Evolutionary conservation across 2,113 vertebrate species (phyloP).

Genomic region (Erythrocercus mccallii): DNA sequence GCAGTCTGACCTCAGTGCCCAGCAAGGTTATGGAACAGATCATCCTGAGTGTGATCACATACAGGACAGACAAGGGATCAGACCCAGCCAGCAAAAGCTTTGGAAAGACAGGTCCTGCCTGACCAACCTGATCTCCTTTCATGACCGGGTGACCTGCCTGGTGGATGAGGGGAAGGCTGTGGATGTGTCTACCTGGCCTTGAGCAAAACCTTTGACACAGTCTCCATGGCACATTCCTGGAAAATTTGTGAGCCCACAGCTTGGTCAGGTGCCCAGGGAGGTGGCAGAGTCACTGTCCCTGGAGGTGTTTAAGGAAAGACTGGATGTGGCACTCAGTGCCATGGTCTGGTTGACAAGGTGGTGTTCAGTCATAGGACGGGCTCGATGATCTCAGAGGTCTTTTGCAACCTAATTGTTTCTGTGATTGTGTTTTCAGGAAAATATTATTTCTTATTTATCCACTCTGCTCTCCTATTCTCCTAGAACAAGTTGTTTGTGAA

Average conservation of each 20-base stretch:
- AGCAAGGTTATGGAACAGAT: not conserved
- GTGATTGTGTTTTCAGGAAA: not conserved
- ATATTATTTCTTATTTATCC: not conserved
- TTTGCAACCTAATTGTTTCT: not conserved
- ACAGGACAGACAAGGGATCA: not conserved
- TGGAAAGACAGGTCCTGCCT: not conserved
- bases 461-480: not conserved
- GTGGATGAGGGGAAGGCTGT: not conserved
- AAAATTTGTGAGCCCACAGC: not conserved
- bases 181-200: not conserved
- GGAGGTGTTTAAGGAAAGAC: not conserved
- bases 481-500: not conserved
- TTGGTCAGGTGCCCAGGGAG: not conserved
- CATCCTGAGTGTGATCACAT: not conserved
- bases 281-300: not conserved
- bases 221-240: not conserved
- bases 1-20: not conserved
- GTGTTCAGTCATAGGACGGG: not conserved
- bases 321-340: not conserved
- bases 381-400: not conserved
- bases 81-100: not conserved
- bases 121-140: not conserved
- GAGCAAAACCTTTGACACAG: not conserved
- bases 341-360: not conserved
- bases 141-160: not conserved